Percentiles rank a stretch among this genome's conserved stretches.
Conservation (phyloP, 2,113 vertebrate genomes). For the Lepus europaeus region DNA sequence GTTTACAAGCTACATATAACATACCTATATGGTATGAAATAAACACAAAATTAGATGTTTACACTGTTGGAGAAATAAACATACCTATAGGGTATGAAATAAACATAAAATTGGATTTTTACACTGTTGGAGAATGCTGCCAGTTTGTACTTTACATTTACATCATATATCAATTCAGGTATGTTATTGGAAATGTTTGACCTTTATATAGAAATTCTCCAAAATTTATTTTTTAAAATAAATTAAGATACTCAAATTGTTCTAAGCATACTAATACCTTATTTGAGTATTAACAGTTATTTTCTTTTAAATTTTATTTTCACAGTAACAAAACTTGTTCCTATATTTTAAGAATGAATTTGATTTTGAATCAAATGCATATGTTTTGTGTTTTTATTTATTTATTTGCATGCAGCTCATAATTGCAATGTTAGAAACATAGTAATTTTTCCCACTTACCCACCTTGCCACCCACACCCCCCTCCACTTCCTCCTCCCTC, state of each 20-base stretch:
- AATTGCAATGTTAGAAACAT: too few relatives aligned
- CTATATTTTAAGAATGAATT: neutral
- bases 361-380: conserved; percentile 20
- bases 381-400: too few relatives aligned
- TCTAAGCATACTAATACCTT: neutral
- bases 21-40: neutral
- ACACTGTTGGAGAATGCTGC: too few relatives aligned
- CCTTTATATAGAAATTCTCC: neutral
- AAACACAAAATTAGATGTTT: neutral
- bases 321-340: neutral
- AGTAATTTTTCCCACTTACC: too few relatives aligned
- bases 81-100: neutral
- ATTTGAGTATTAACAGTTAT: neutral
- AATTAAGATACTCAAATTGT: neutral
- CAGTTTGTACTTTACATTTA: neutral
- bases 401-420: too few relatives aligned
- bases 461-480: too few relatives aligned
- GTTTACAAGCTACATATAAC: neutral
- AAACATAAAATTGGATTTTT: neutral
- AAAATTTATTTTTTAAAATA: neutral
- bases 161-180: neutral
- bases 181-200: neutral
- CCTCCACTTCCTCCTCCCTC: too few relatives aligned
- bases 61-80: too few relatives aligned
- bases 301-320: neutral